Percentiles rank a stretch among this genome's conserved stretches.
phyloP scores from a whole-genome alignment of 2,113 vertebrate species.

The Seriola dumerili region DNA sequence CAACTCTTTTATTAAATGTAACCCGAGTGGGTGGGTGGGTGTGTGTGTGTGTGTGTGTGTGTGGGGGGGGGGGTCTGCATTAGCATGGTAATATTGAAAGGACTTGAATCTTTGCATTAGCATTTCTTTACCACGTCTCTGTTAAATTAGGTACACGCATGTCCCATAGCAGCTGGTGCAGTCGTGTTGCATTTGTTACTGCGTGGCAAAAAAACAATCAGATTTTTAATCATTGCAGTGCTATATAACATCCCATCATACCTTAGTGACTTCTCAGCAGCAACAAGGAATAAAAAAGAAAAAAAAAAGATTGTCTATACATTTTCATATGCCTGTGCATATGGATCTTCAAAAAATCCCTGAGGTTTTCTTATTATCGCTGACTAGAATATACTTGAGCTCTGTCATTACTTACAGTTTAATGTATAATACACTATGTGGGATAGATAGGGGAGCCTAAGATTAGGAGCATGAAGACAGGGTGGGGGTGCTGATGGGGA shows the following conservation, averaged over 20 bases:
- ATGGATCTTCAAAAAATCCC: constrained; percentile 57
- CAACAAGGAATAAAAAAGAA: constrained; percentile 5
- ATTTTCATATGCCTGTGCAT: constrained; percentile 52
- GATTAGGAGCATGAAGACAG: constrained; percentile 30
- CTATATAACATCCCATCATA: not conserved
- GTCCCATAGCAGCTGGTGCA: not conserved
- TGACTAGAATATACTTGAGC: constrained; percentile 69
- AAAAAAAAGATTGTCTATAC: constrained; percentile 33
- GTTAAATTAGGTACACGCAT: not conserved
- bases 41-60: no score
- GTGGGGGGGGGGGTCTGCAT: not conserved
- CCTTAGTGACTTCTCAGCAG: constrained; percentile 4
- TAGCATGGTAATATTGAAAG: not conserved
- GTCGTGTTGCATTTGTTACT: constrained; percentile 4
- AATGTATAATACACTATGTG: constrained; percentile 63
- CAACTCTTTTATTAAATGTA: not conserved
- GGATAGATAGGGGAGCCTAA: constrained; percentile 7
- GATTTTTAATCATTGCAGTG: constrained; percentile 5
- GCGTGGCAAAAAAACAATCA: not conserved
- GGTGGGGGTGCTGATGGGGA: not conserved
- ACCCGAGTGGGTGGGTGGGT: not conserved
- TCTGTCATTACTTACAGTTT: constrained; percentile 75
- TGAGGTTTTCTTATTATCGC: constrained; percentile 65
- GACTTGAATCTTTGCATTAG: not conserved
- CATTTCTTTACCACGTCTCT: not conserved